phyloP scores from a whole-genome alignment of 2,113 vertebrate genomes.

The Syrmaticus mikado region DNA sequence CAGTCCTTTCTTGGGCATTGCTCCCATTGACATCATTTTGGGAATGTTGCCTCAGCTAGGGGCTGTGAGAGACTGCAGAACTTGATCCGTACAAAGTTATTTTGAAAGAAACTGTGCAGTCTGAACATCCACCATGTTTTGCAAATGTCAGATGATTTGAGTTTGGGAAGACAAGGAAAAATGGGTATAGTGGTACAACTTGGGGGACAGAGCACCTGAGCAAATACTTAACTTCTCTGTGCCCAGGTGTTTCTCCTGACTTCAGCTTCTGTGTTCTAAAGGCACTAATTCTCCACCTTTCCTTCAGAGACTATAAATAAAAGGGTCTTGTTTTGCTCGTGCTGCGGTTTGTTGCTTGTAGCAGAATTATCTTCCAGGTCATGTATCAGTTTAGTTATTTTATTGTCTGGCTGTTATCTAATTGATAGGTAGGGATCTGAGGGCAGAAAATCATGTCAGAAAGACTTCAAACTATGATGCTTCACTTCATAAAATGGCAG shows the following conservation, averaged over 20 bases:
- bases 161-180: not conserved
- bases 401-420: not conserved
- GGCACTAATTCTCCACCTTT: not conserved
- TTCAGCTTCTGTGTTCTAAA: not conserved
- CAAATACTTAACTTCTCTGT: not conserved
- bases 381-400: not conserved
- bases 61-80: not conserved
- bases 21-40: not conserved
- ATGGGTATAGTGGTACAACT: not conserved
- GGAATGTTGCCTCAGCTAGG: not conserved
- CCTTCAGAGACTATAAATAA: not conserved
- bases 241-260: accelerated
- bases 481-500: not conserved
- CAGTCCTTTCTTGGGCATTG: not conserved
- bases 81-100: not conserved
- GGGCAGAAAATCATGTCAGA: not conserved
- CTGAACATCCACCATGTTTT: not conserved
- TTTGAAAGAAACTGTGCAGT: not conserved
- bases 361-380: not conserved
- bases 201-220: not conserved
- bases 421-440: not conserved
- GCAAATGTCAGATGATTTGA: not conserved
- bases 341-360: not conserved
- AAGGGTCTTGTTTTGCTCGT: not conserved
- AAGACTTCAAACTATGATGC: not conserved